Percentiles rank a stretch among this genome's conserved stretches.
These are phyloP conservation scores for Apolygus lucorum DNA, from an alignment of 1,140 invertebrate species.

Conservation along the genomic window DNA sequence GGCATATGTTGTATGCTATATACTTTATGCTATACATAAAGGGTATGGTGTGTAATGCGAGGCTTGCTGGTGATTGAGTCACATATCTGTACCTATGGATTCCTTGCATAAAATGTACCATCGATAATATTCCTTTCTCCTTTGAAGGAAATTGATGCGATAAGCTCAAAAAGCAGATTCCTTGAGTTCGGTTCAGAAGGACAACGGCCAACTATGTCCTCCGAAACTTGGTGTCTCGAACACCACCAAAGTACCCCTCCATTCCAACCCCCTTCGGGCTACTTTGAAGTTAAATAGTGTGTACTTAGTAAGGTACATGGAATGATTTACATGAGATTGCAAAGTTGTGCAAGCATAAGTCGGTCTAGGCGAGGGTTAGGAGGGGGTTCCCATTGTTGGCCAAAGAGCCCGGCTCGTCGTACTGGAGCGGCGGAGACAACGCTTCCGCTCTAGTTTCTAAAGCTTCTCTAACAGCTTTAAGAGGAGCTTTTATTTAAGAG, in stretches of 20 bases:
- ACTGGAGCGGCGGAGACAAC: background rate
- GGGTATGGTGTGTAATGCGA: no score
- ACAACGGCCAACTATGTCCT: background rate
- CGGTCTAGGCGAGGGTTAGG: background rate
- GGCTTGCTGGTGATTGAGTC: no score
- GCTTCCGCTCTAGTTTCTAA: background rate
- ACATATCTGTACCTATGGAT: no score
- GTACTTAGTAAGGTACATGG: background rate
- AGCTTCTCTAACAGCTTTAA: background rate
- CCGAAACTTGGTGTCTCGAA: background rate
- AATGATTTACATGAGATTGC: background rate
- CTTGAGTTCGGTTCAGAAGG: background rate
- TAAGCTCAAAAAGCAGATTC: background rate
- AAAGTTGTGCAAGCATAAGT: background rate
- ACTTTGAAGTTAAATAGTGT: background rate
- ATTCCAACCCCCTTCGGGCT: background rate
- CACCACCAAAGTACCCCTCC: no score
- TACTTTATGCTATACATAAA: no score
- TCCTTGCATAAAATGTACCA: no score
- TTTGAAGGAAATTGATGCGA: background rate
- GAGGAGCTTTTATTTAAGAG: background rate
- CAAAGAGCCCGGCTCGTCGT: background rate
- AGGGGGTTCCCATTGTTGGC: background rate
- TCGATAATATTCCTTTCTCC: no score
- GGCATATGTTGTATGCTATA: no score